Evolutionary conservation across 1,140 invertebrate species (phyloP), one percentile per base, ranked within the genome.

Genomic region (Eumaeus atala): DNA sequence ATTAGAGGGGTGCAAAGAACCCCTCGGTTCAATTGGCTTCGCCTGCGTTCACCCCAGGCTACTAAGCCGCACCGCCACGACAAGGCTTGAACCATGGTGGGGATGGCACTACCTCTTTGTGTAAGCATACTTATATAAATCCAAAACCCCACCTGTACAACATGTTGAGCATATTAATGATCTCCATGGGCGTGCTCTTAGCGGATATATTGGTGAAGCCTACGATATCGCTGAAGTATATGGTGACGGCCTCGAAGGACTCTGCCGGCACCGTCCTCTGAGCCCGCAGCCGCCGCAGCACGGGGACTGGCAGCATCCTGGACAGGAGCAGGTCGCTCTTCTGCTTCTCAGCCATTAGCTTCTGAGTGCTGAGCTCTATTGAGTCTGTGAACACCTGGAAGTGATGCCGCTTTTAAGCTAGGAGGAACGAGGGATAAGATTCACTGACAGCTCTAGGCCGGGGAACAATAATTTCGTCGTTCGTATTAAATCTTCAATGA

Each of bases 201-300:
- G 93, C 92, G 2, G 93, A 91, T 62, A 95, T 91, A 70, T 91
- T 91, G 12, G 93, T 95, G 75, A 95, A 95, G 0, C 93, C 93
- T 18, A 95, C 93, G 54, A 95, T 94, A 66, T 95, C 94, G 56
- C 93, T 94, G 78, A 95, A 95, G 86, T 94, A 95, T 52, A 95
- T 91, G 0, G 93, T 94, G 8, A 94, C 93, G 7, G 89, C 88
- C 34, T 93, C 92, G 62, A 92, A 94, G 42, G 89, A 90, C 72
- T 93, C 91, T 2, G 92, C 92, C 1, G 91, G 91, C 0, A 93
- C 92, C 62, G 91, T 89, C 53, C 89, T 72, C 50, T 91, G 91
- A 21, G 91, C 90, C 51, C 92, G 90, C 9, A 93, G 78, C 63
- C 92, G 89, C 36, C 89, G 86, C 0, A 92, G 88, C 1, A 93